Conservation (phyloP, 2,888 invertebrate genomes). For the Synanthedon vespiformis region DNA sequence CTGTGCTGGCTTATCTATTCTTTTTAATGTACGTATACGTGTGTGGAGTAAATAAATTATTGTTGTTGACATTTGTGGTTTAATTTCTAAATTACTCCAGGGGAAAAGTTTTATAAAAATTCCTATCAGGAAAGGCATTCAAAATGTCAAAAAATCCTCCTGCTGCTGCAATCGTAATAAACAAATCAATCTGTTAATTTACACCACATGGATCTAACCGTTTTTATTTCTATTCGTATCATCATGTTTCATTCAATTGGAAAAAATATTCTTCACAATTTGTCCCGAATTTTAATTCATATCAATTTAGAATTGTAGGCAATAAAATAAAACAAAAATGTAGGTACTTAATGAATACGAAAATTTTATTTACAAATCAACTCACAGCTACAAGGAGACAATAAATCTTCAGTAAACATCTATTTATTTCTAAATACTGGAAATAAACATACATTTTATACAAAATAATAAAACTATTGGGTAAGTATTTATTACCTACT, state of each 20-base stretch:
- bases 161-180: no score
- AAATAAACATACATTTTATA: not conserved
- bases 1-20: constrained; percentile 51
- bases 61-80: constrained; percentile 50
- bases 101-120: not conserved
- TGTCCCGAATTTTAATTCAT: no score
- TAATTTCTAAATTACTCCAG: constrained; percentile 7
- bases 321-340: no score
- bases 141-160: no score
- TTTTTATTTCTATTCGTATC: no score
- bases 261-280: no score
- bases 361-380: constrained; percentile 31
- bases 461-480: constrained; percentile 1
- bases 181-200: no score
- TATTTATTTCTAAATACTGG: not conserved
- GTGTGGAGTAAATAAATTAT: constrained; percentile 62
- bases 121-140: no score
- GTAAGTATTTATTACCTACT: constrained; percentile 7
- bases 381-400: constrained; percentile 26
- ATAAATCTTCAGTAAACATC: not conserved
- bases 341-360: constrained; percentile 19
- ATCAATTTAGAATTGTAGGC: no score
- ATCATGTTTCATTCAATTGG: no score
- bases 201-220: no score
- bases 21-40: constrained; percentile 44